Conservation (phyloP, 1,140 invertebrate genomes). For the Monomorium pharaonis region DNA sequence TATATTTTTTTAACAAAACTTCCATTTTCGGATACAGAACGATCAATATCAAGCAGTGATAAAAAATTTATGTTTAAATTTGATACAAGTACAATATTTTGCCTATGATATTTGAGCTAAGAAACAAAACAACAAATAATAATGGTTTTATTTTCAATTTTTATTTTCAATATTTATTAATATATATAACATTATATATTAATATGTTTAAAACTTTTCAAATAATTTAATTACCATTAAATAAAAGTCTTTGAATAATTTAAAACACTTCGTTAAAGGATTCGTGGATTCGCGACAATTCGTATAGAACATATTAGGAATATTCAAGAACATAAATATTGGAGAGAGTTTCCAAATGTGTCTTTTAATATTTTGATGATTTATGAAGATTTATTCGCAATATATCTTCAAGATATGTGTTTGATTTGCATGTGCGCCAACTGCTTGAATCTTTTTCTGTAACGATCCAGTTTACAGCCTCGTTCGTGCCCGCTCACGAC, state of each 20-base stretch:
- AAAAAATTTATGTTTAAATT: not conserved
- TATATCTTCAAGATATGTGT: not conserved
- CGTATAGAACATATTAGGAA: not conserved
- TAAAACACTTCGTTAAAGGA: not conserved
- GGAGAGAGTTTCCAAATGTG: not conserved
- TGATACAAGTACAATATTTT: not conserved
- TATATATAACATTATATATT: not conserved
- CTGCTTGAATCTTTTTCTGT: not conserved
- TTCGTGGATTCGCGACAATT: not conserved
- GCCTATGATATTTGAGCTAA: not conserved
- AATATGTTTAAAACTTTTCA: not conserved
- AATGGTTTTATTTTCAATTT: not conserved
- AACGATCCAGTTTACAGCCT: not conserved
- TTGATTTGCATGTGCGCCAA: not conserved
- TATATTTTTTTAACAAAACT: too few species aligned
- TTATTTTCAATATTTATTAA: too few species aligned
- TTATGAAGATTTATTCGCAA: not conserved
- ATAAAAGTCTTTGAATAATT: not conserved
- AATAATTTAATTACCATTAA: not conserved
- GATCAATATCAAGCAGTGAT: not conserved
- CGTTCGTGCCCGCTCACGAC: slow-evolving; percentile 43
- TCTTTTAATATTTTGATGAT: not conserved
- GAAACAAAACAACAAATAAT: not conserved
- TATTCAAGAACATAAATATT: not conserved
- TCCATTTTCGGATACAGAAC: slow-evolving; percentile 6